A percentile compares a stretch with the other conserved stretches of the same genome.
Conservation (phyloP, 37 sponge, comb jelly and placozoan genomes). For the Halichondria panicea region DNA sequence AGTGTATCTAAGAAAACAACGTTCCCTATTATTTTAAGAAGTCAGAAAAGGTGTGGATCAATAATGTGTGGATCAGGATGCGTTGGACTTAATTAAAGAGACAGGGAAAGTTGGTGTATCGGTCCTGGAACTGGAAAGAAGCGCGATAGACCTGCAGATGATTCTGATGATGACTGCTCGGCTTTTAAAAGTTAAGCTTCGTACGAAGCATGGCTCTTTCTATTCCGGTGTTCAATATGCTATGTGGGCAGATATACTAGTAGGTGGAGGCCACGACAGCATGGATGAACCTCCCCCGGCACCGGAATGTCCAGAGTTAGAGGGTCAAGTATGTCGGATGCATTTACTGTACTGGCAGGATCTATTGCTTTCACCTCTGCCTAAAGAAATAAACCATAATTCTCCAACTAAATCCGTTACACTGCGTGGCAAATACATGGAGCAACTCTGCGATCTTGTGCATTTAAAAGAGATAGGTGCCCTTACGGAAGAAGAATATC, state of each 20-base stretch:
- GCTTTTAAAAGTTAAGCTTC: not conserved
- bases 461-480: constrained; percentile 2
- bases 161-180: not conserved
- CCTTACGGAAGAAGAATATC: constrained; percentile 4
- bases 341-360: not conserved
- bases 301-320: not conserved
- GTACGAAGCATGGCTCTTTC: not conserved
- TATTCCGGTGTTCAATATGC: constrained; percentile 8
- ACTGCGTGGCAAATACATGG: not conserved
- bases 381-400: not conserved
- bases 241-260: constrained; percentile 2
- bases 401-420: constrained; percentile 1
- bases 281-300: not conserved
- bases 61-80: not conserved
- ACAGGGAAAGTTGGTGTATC: constrained; percentile 1
- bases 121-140: not conserved
- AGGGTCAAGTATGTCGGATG: not conserved
- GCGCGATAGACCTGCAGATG: not conserved
- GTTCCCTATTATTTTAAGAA: not conserved
- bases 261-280: not conserved
- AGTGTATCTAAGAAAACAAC: not conserved
- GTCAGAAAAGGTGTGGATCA: not conserved
- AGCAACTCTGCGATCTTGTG: not conserved
- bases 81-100: not conserved
- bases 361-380: not conserved